phyloP scores from a whole-genome alignment of 2,888 invertebrate genomes.

The Craniophora ligustri region DNA sequence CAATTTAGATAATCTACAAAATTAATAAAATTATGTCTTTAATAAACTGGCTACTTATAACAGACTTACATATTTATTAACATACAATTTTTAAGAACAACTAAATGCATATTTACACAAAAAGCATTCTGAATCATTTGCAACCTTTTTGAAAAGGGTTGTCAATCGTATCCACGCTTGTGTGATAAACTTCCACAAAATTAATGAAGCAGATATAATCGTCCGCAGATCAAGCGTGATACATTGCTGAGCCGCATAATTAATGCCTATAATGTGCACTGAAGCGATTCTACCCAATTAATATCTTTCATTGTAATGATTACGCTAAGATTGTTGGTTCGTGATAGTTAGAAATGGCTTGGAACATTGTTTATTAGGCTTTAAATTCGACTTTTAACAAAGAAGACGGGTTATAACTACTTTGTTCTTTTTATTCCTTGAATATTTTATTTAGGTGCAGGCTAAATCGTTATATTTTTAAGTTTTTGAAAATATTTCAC shows the following conservation, averaged over 20 bases:
- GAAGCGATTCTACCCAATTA: background rate
- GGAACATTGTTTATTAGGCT: background rate
- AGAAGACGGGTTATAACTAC: background rate
- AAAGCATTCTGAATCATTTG: slow-evolving; percentile 4
- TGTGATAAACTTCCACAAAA: slow-evolving; percentile 14
- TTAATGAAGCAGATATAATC: slow-evolving; percentile 26
- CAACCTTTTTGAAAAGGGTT: slow-evolving; percentile 12
- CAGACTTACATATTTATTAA: no score
- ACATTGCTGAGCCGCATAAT: slow-evolving; percentile 20
- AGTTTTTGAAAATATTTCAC: no score
- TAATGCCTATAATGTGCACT: slow-evolving; percentile 19
- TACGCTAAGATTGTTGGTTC: background rate
- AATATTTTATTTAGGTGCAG: background rate
- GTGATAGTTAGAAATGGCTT: no score
- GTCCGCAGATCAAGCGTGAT: slow-evolving; percentile 19
- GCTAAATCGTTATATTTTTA: no score
- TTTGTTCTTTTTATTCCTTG: background rate
- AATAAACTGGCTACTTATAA: no score
- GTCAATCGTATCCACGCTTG: slow-evolving; percentile 17
- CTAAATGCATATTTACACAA: background rate
- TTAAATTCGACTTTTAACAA: background rate
- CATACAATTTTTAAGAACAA: background rate
- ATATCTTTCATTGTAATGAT: background rate
- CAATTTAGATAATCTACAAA: no score
- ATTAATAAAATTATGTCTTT: no score